phyloP scores from a whole-genome alignment of 1,140 invertebrate genomes.

The Aphelenchoides avenae region DNA sequence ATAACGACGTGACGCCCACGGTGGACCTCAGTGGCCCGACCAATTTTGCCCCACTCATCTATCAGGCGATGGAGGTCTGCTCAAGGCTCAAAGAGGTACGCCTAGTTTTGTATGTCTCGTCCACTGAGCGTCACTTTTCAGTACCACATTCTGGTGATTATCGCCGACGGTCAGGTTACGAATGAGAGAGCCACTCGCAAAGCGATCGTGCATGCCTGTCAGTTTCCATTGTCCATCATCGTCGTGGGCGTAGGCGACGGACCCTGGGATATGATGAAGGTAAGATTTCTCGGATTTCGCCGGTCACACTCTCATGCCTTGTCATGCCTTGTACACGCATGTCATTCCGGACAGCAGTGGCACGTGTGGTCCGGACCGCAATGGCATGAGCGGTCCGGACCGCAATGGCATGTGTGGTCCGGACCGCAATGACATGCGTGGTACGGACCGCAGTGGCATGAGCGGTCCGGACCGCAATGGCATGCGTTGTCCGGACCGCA shows the following conservation, averaged over 20 bases:
- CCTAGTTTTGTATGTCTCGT: conserved; percentile 5
- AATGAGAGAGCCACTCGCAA: conserved; percentile 61
- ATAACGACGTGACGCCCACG: conserved; percentile 57
- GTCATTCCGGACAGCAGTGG: too few species aligned
- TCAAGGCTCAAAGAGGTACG: conserved; percentile 54
- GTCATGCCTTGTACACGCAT: too few species aligned
- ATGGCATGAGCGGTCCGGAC: too few species aligned
- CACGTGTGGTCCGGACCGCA: too few species aligned
- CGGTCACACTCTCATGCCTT: too few species aligned
- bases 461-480: too few species aligned
- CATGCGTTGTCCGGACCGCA: too few species aligned
- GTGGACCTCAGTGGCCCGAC: conserved; percentile 61
- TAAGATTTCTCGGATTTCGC: too few species aligned
- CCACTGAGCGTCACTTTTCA: conserved; percentile 37
- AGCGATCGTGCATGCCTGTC: conserved; percentile 65
- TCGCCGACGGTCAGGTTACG: conserved; percentile 65
- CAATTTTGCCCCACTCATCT: conserved; percentile 64
- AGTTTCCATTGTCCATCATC: conserved; percentile 65
- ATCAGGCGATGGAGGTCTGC: conserved; percentile 62
- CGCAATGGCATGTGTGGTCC: too few species aligned
- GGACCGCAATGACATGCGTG: too few species aligned
- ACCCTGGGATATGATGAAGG: conserved; percentile 64
- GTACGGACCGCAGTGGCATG: too few species aligned
- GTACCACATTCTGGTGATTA: conserved; percentile 65
- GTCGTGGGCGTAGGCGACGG: conserved; percentile 66